phyloP scores from a whole-genome alignment of 2,113 vertebrate genomes.

The Chaetops frenatus region DNA sequence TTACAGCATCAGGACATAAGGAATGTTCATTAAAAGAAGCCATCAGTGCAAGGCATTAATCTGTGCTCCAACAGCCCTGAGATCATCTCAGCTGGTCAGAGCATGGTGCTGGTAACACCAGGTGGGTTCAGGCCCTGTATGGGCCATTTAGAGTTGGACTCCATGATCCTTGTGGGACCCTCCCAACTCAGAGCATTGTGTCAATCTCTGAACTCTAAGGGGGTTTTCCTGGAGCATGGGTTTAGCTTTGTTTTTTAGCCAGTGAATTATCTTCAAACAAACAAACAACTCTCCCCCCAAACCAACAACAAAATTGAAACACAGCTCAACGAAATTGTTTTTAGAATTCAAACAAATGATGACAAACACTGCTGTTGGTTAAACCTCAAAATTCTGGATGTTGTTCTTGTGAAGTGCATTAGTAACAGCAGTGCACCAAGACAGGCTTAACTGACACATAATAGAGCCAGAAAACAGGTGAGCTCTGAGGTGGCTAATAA shows the following conservation, averaged over 20 bases:
- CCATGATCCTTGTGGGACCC: background rate
- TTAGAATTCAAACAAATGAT: background rate
- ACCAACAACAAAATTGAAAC: background rate
- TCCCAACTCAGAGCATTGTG: background rate
- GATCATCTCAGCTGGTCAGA: background rate
- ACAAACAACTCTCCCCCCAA: background rate
- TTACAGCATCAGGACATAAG: background rate
- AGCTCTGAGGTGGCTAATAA: background rate
- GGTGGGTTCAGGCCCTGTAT: background rate
- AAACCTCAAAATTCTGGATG: background rate
- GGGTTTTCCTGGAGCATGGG: background rate
- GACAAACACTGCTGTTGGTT: background rate
- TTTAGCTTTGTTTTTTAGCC: background rate
- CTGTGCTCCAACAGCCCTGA: background rate
- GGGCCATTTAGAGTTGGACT: background rate
- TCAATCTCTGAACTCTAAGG: background rate
- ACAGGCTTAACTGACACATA: background rate
- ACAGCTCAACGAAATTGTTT: background rate
- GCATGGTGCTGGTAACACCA: background rate
- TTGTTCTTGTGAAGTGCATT: background rate
- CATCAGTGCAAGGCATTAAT: background rate
- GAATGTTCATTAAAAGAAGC: background rate
- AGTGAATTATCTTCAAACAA: background rate
- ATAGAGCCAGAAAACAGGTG: background rate
- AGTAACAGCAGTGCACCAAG: background rate